Evolutionary conservation across 2,113 vertebrate species (phyloP), one percentile per base, ranked within the genome.

Genomic region (Tylochromis polylepis): DNA sequence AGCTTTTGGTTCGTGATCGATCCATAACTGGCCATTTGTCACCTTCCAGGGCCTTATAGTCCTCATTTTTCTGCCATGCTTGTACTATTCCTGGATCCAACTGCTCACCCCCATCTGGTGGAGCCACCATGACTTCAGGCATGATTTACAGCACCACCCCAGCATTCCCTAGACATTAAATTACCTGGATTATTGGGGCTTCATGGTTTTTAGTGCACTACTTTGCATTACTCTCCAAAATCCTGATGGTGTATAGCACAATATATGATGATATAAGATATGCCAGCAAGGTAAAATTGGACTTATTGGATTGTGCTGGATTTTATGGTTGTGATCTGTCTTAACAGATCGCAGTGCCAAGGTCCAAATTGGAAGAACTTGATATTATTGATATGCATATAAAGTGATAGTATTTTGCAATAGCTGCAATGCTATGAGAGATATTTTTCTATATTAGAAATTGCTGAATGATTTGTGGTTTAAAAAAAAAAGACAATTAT

Each of bases 111-210:
- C 94, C 67, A 94, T 95, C 95, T 95, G 94, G 79, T 90, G 85
- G 89, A 92, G 91, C 92, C 94, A 88, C 95, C 85, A 86, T 82
- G 85, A 92, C 91, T 91, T 46, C 75, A 82, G 79, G 88, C 88
- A 89, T 96, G 95, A 96, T 96, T 96, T 96, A 96, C 93, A 92
- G 87, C 93, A 81, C 84, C 86, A 84, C 86, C 85, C 79, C 91
- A 78, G 83, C 93, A 79, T 95, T 91, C 86, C 88, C 82, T 14
- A 91, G 90, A 87, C 93, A 93, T 93, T 95, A 96, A 96, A 96
- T 95, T 94, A 95, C 93, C 92, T 87, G 91, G 92, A 95, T 96
- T 95, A 95, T 96, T 93, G 93, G 89, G 90, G 91, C 90, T 94
- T 94, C 87, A 86, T 92, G 94, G 87, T 88, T 95, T 95, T 93